These are phyloP conservation scores for Mycalesis mineus DNA, from an alignment of 2,888 invertebrate genomes.

Conservation along the genomic window DNA sequence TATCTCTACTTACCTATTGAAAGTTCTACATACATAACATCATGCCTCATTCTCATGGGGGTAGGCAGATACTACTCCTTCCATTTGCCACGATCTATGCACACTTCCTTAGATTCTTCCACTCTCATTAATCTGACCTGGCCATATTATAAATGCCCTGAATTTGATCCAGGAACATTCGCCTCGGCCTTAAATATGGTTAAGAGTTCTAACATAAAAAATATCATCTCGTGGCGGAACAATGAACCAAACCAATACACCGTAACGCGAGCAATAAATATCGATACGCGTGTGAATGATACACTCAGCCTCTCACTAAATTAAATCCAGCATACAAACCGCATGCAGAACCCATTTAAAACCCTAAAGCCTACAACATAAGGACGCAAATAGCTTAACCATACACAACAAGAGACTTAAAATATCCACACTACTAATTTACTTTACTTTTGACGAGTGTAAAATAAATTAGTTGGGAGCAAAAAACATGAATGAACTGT, in stretches of 20 bases:
- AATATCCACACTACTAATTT: not conserved
- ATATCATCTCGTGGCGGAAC: not conserved
- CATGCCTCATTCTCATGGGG: too few relatives aligned
- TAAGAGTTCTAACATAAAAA: too few relatives aligned
- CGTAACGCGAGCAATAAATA: not conserved
- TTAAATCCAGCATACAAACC: not conserved
- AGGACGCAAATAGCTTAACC: not conserved
- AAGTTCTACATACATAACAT: too few relatives aligned
- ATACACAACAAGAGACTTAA: not conserved
- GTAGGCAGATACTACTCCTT: too few relatives aligned
- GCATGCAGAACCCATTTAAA: not conserved
- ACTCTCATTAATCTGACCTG: too few relatives aligned
- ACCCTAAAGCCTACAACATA: not conserved
- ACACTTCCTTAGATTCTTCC: too few relatives aligned
- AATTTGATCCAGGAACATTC: too few relatives aligned
- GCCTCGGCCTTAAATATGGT: too few relatives aligned
- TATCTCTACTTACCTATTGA: too few relatives aligned
- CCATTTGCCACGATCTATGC: too few relatives aligned
- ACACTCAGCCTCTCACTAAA: slow-evolving; percentile 3
- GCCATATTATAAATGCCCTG: too few relatives aligned
- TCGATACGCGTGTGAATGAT: slow-evolving; percentile 6
- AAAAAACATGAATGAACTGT: slow-evolving; percentile 29
- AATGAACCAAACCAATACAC: not conserved
- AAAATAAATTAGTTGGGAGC: slow-evolving; percentile 23
- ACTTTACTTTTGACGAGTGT: slow-evolving; percentile 6